phyloP scores from a whole-genome alignment of 2,797 vertebrate species.

The Rhincodon typus region DNA sequence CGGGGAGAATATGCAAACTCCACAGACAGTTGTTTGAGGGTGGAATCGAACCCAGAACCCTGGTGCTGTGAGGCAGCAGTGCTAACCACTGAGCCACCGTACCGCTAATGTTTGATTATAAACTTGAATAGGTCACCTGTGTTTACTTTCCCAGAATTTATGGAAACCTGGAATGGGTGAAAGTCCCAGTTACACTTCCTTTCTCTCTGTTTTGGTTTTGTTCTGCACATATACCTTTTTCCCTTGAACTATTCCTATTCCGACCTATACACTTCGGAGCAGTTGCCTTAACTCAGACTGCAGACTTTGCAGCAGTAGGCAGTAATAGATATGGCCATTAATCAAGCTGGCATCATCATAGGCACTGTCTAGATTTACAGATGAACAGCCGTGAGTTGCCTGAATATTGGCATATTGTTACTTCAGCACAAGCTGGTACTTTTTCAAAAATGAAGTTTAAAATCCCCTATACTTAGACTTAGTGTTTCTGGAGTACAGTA shows the following conservation, averaged over 20 bases:
- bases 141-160: not conserved
- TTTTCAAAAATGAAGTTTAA: not conserved
- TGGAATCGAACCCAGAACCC: too few species aligned
- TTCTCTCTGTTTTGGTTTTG: not conserved
- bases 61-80: too few species aligned
- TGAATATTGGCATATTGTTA: not conserved
- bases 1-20: too few species aligned
- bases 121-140: not conserved
- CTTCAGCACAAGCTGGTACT: not conserved
- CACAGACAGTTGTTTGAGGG: too few species aligned
- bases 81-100: too few species aligned
- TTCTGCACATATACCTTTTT: not conserved
- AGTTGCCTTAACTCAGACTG: not conserved
- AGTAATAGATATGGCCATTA: not conserved
- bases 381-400: not conserved
- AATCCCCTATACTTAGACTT: not conserved
- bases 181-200: not conserved
- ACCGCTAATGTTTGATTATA: too few species aligned
- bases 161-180: not conserved
- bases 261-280: not conserved
- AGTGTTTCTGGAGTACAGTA: not conserved
- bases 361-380: not conserved
- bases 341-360: not conserved
- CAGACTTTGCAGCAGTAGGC: not conserved
- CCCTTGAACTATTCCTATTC: not conserved